Evolutionary conservation across 2,797 vertebrate genomes (phyloP).

Genomic region (Pseudopleuronectes americanus): DNA sequence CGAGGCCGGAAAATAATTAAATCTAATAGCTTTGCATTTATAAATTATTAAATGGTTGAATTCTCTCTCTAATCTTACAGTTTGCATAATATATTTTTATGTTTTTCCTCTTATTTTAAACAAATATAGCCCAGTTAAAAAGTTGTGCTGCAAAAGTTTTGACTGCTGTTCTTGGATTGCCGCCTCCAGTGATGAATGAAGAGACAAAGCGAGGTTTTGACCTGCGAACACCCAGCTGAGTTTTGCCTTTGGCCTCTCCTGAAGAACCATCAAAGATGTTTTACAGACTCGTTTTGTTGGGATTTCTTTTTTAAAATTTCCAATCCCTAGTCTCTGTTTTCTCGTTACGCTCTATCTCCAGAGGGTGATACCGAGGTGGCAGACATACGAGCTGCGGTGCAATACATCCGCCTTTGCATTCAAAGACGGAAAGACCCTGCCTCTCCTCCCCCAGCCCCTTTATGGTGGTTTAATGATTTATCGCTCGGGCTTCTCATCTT

Average conservation of each 20-base stretch:
- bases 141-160: background rate
- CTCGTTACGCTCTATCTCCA: slow-evolving; percentile 3
- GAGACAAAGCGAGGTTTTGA: slow-evolving; percentile 17
- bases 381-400: background rate
- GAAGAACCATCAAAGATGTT: background rate
- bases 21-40: slow-evolving; percentile 51
- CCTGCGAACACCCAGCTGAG: slow-evolving; percentile 6
- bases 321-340: background rate
- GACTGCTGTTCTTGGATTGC: background rate
- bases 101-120: background rate
- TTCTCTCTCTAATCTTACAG: slow-evolving; percentile 7
- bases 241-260: background rate
- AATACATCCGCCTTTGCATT: slow-evolving; percentile 23
- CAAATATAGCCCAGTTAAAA: background rate
- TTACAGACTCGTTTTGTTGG: slow-evolving; percentile 20
- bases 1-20: slow-evolving; percentile 26
- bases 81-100: slow-evolving; percentile 8
- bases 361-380: slow-evolving; percentile 13
- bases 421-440: slow-evolving; percentile 24
- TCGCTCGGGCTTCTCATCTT: slow-evolving; percentile 54
- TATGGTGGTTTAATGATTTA: slow-evolving; percentile 69
- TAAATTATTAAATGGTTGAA: slow-evolving; percentile 50
- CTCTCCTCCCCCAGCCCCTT: slow-evolving; percentile 34
- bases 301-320: background rate
- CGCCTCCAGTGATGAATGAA: slow-evolving; percentile 21